phyloP scores from a whole-genome alignment of 2,888 invertebrate species.

The Melieria picta region DNA sequence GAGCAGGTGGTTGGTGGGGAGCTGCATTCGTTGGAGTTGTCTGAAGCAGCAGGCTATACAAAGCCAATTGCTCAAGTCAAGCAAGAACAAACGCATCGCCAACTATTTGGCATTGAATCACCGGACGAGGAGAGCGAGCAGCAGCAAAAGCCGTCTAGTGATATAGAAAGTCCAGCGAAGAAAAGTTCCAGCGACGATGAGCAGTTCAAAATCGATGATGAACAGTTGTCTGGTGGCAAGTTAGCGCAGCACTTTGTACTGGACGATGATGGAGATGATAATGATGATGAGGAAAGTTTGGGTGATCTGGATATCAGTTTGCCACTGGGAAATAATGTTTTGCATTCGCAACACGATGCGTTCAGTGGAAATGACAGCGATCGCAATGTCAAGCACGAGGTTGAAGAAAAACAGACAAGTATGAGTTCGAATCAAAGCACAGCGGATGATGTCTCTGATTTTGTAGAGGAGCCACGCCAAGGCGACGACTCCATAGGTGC shows the following conservation, averaged over 20 bases:
- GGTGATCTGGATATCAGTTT: conserved; percentile 53
- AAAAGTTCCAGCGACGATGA: conserved; percentile 41
- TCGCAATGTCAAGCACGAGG: conserved; percentile 27
- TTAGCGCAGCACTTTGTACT: conserved; percentile 63
- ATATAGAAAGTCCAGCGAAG: conserved; percentile 30
- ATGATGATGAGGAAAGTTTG: conserved; percentile 39
- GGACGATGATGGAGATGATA: conserved; percentile 51
- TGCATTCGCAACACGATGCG: conserved; percentile 50
- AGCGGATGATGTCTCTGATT: conserved; percentile 63
- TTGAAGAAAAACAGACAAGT: conserved; percentile 46
- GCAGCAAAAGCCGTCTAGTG: conserved; percentile 14
- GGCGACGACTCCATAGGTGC: conserved; percentile 26
- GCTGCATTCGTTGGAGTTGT: conserved; percentile 33
- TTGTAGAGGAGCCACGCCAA: conserved; percentile 55
- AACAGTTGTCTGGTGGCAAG: conserved; percentile 61
- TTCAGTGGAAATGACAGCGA: conserved; percentile 17
- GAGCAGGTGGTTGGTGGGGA: conserved; percentile 25
- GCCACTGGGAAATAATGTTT: conserved; percentile 45
- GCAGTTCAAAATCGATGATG: conserved; percentile 61
- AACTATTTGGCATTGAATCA: conserved; percentile 37
- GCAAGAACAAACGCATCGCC: conserved; percentile 33
- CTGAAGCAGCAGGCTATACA: conserved; percentile 44
- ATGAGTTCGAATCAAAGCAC: conserved; percentile 61
- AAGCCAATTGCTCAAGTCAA: conserved; percentile 13
- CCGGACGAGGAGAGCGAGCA: conserved; percentile 33